These are phyloP conservation scores for Helicolenus hilgendorfi DNA, from an alignment of 2,797 vertebrate species.

Conservation along the genomic window DNA sequence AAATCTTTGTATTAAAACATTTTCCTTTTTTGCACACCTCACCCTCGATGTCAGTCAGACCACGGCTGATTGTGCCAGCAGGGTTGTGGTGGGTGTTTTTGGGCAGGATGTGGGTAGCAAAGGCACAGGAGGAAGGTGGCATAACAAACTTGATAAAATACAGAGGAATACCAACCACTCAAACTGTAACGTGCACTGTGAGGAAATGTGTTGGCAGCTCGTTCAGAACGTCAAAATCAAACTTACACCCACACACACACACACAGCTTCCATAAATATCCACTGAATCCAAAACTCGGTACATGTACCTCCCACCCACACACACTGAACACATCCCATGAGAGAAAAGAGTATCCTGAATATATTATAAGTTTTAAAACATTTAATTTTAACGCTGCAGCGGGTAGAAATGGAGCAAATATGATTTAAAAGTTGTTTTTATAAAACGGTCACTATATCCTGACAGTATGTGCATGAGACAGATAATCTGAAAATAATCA, in stretches of 20 bases:
- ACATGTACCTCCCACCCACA: conserved; percentile 46
- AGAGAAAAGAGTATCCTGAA: conserved; percentile 26
- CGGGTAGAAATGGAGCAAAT: too few relatives aligned
- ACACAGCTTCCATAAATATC: conserved; percentile 73
- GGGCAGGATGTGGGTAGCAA: conserved; percentile 89
- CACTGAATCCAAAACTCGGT: conserved; percentile 55
- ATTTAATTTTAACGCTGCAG: conserved; percentile 31
- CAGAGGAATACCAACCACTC: conserved; percentile 79
- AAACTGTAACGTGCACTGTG: conserved; percentile 68
- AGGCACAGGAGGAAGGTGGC: conserved; percentile 69
- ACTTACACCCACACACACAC: conserved; percentile 48
- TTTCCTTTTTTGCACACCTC: conserved; percentile 17
- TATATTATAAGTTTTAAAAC: conserved; percentile 16
- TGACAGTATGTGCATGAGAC: too few relatives aligned
- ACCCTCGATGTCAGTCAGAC: conserved; percentile 54
- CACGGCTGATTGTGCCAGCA: conserved; percentile 60
- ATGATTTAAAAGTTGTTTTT: too few relatives aligned
- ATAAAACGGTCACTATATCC: too few relatives aligned
- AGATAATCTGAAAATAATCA: too few relatives aligned
- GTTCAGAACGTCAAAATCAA: conserved; percentile 58
- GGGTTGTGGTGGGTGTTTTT: conserved; percentile 77
- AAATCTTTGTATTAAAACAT: neutral
- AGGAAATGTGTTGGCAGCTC: conserved; percentile 72
- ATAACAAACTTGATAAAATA: conserved; percentile 78
- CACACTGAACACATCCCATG: conserved; percentile 40